A percentile compares a stretch with the other conserved stretches of the same genome.
phyloP scores from a whole-genome alignment of 2,113 vertebrate genomes.

The Otus sunia region DNA sequence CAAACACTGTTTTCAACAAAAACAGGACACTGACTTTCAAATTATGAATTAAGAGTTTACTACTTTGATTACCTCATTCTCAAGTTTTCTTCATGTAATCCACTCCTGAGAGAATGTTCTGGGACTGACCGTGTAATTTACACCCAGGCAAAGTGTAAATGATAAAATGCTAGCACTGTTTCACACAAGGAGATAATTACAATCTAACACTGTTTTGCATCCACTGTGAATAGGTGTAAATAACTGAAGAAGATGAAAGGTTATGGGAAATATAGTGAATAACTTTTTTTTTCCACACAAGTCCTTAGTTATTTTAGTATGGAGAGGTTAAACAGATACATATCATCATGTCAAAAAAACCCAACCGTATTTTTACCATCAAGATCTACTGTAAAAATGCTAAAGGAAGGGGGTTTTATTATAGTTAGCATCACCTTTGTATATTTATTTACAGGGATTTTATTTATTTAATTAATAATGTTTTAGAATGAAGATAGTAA shows the following conservation, averaged over 20 bases:
- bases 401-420: neutral
- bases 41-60: neutral
- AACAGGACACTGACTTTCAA: neutral
- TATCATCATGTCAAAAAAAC: neutral
- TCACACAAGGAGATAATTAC: slow-evolving; percentile 9
- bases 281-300: neutral
- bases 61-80: neutral
- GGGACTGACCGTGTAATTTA: neutral
- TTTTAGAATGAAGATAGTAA: neutral
- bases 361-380: neutral
- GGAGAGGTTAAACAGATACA: neutral
- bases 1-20: neutral
- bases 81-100: neutral
- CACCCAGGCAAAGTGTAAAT: neutral
- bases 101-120: neutral
- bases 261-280: neutral
- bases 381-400: neutral
- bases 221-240: neutral
- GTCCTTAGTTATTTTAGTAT: neutral
- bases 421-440: neutral
- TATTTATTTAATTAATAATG: neutral
- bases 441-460: neutral
- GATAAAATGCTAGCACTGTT: neutral
- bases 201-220: neutral
- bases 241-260: neutral